Base-by-base conservation (phyloP, 2,113 vertebrate genomes). In the Origma solitaria region DNA sequence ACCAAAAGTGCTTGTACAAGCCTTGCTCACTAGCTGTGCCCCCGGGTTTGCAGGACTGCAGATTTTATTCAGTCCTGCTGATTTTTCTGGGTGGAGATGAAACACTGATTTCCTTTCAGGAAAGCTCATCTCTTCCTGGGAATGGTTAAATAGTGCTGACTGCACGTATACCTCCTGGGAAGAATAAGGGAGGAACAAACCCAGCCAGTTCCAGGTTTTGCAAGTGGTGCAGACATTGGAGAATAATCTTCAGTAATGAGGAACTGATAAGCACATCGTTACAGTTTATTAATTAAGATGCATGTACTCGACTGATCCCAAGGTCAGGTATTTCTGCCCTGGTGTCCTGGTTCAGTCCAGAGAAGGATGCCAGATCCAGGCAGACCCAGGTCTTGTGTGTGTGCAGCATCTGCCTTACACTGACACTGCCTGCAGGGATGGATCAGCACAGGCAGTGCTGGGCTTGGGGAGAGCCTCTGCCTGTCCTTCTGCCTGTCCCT, bases 101-200 rank as follows among this genome's bases (percentile, higher is more conserved):
- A 95, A 91, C 68, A 58, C 64, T 22, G 38, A 62, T 84, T 96
- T 96, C 93, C 91, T 91, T 50, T 86, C 91, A 96, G 95, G 91
- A 96, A 96, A 86, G 72, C 40, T 96, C 81, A 88, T 91, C 89
- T 94, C 91, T 94, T 96, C 94, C 91, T 92, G 82, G 86, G 91
- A 76, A 92, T 86, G 70, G 82, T 56, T 76, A 68, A 90, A 58
- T 51, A 92, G 79, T 57, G 88, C 88, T 95, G 94, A 92, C 68
- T 70, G 44, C 3, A 2, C 3, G 0, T 57, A 38, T 73, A 83
- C 72, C 76, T 96, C 82, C 92, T 78, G 83, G 72, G 71, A 88
- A 62, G 86, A 92, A 13, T 18, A 11, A 24, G n/a, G 66, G 37
- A 91, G 70, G 51, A 90, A 88, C 94, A 83, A 81, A 94, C 64